These are phyloP conservation scores for Campaea margaritaria DNA, from an alignment of 2,888 invertebrate species.

Conservation along the genomic window DNA sequence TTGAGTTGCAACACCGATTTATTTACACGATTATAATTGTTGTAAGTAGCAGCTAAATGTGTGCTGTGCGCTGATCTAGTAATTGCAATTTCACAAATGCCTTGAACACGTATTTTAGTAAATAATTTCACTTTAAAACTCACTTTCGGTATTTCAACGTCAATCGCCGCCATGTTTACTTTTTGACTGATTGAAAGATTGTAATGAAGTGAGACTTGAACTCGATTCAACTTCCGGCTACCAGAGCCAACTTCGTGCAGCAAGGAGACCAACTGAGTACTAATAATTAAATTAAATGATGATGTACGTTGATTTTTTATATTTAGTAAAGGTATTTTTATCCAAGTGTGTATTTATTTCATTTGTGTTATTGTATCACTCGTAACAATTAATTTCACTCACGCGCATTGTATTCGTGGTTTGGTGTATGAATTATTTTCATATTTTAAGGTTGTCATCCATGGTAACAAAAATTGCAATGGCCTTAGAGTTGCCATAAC, in stretches of 20 bases:
- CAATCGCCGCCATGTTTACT: slow-evolving; percentile 86
- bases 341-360: not conserved
- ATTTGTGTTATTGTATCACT: not conserved
- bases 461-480: too few relatives aligned
- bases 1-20: slow-evolving; percentile 1
- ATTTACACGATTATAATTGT: not conserved
- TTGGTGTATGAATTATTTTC: too few relatives aligned
- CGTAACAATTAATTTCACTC: too few relatives aligned
- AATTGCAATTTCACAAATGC: not conserved
- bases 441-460: too few relatives aligned
- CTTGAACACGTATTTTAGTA: slow-evolving; percentile 2
- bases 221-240: not conserved
- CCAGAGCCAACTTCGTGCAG: not conserved
- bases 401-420: too few relatives aligned
- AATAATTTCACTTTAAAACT: slow-evolving; percentile 47
- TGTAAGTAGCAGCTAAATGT: not conserved
- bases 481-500: too few relatives aligned
- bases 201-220: slow-evolving; percentile 1
- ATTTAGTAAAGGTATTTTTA: too few relatives aligned
- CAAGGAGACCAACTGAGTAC: not conserved
- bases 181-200: slow-evolving; percentile 57
- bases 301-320: not conserved
- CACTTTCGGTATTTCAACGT: slow-evolving; percentile 79
- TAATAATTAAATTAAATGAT: not conserved
- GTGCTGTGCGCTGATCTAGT: not conserved